phyloP scores from a whole-genome alignment of 1,140 invertebrate species.

The Augochlora pura region DNA sequence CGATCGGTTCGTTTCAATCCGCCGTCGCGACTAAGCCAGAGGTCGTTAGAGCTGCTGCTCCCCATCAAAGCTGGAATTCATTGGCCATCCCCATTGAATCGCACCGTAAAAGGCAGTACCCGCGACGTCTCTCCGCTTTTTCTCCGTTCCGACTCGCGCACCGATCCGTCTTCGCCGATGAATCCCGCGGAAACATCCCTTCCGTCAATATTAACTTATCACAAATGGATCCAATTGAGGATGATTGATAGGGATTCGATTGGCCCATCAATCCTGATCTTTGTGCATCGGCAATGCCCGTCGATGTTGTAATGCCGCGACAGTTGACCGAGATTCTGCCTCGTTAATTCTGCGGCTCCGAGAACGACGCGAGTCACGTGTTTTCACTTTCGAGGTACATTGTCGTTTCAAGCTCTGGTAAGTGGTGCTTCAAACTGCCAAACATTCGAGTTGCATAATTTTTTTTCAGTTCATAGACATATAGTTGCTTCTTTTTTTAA shows the following conservation, averaged over 20 bases:
- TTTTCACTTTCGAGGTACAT: too few relatives aligned
- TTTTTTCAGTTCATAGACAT: too few relatives aligned
- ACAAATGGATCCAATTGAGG: not conserved
- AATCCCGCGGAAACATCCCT: not conserved
- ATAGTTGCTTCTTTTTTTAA: too few relatives aligned
- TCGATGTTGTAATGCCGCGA: too few relatives aligned
- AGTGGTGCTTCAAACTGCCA: too few relatives aligned
- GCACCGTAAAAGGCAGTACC: not conserved
- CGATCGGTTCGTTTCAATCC: not conserved
- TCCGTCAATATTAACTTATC: not conserved
- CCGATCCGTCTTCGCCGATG: not conserved
- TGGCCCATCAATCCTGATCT: too few relatives aligned
- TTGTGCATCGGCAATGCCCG: too few relatives aligned
- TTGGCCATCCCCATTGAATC: not conserved
- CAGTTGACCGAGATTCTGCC: too few relatives aligned
- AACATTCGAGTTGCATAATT: too few relatives aligned
- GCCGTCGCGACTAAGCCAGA: not conserved
- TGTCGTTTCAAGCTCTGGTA: too few relatives aligned
- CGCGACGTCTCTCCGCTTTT: not conserved
- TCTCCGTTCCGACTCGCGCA: not conserved
- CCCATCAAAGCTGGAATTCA: constrained; percentile 1
- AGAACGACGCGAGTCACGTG: too few relatives aligned
- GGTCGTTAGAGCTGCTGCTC: not conserved
- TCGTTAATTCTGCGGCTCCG: too few relatives aligned
- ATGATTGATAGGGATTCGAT: not conserved